Evolutionary conservation across 2,113 vertebrate species (phyloP).

Genomic region (Rhegmatorhina hoffmannsi): DNA sequence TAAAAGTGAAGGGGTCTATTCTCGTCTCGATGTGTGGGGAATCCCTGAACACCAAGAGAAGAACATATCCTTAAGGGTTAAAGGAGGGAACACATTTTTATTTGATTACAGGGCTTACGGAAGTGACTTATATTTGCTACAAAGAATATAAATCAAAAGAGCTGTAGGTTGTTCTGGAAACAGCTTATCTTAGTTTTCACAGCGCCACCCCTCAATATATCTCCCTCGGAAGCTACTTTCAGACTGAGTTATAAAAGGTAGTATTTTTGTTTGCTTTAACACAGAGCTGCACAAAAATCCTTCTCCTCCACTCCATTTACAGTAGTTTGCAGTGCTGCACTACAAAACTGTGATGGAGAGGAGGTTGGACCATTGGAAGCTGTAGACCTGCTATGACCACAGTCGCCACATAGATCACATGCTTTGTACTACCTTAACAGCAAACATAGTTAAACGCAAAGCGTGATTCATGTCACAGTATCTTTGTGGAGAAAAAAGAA

Average conservation of each 20-base stretch:
- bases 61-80: slow-evolving; percentile 76
- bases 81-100: slow-evolving; percentile 75
- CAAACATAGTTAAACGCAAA: slow-evolving; percentile 32
- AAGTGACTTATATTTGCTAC: slow-evolving; percentile 60
- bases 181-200: neutral
- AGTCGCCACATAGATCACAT: neutral
- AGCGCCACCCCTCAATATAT: neutral
- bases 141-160: slow-evolving; percentile 49
- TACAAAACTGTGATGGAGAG: neutral
- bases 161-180: slow-evolving; percentile 5
- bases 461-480: neutral
- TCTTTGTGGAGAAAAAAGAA: neutral
- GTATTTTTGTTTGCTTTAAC: neutral
- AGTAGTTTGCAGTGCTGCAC: neutral
- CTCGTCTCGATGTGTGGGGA: slow-evolving; percentile 73
- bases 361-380: neutral
- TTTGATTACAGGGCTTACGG: slow-evolving; percentile 69
- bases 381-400: neutral
- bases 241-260: neutral
- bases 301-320: neutral
- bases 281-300: neutral
- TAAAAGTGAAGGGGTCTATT: slow-evolving; percentile 73
- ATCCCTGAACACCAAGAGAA: slow-evolving; percentile 77
- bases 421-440: slow-evolving; percentile 10
- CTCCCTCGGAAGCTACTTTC: neutral